A percentile compares a stretch with the other conserved stretches of the same genome.
phyloP scores from a whole-genome alignment of 2,888 invertebrate genomes.

The Zhengitettix transpicula region DNA sequence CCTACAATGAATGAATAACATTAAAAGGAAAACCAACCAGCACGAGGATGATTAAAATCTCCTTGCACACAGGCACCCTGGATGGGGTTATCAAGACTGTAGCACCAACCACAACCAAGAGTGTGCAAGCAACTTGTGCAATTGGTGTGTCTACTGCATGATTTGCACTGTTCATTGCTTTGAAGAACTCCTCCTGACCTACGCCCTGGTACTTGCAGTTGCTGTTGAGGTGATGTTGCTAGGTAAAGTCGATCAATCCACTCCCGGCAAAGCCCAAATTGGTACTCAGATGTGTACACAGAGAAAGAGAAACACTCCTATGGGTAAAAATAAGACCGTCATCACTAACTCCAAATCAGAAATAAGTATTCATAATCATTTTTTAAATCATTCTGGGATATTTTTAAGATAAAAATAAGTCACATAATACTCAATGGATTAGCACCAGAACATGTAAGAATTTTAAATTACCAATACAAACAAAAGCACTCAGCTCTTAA shows the following conservation, averaged over 20 bases:
- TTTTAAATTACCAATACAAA: no score
- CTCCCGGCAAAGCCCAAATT: constrained; percentile 81
- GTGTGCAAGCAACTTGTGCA: constrained; percentile 66
- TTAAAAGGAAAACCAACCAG: constrained; percentile 24
- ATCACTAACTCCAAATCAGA: no score
- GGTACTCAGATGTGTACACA: constrained; percentile 87
- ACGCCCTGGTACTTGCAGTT: not conserved
- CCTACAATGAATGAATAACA: no score
- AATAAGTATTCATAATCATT: no score
- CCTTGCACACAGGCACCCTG: constrained; percentile 73
- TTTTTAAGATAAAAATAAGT: no score
- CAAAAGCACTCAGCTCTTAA: no score
- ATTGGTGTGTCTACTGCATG: constrained; percentile 56
- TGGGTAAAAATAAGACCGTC: not conserved
- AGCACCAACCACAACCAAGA: constrained; percentile 90
- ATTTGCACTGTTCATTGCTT: constrained; percentile 47
- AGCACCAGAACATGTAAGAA: no score
- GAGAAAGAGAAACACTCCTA: constrained; percentile 85
- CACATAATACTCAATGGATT: no score
- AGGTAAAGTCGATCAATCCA: constrained; percentile 69
- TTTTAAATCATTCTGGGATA: no score
- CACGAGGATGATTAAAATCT: constrained; percentile 64
- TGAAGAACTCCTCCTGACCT: not conserved
- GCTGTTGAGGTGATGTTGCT: constrained; percentile 1
- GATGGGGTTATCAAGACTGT: constrained; percentile 72